These are phyloP conservation scores for Dicaeum eximium DNA, from an alignment of 2,113 vertebrate species.

Conservation along the genomic window DNA sequence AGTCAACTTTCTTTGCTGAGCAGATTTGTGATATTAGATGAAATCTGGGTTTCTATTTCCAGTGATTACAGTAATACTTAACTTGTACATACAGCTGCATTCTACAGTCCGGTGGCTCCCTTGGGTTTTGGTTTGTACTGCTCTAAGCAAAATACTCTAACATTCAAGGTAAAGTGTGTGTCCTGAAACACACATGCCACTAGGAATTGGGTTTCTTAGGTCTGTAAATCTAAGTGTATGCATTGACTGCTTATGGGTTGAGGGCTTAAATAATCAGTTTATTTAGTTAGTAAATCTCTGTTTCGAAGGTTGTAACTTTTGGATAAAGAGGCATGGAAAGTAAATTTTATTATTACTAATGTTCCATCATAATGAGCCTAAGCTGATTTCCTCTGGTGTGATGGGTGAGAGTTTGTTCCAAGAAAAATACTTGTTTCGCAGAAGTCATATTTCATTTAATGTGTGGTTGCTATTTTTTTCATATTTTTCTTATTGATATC, in stretches of 20 bases:
- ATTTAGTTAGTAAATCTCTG: not conserved
- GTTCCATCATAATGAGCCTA: not conserved
- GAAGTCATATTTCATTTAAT: not conserved
- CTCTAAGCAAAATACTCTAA: not conserved
- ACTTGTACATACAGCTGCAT: not conserved
- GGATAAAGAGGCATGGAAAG: not conserved
- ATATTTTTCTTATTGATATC: not conserved
- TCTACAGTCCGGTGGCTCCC: not conserved
- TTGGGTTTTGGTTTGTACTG: not conserved
- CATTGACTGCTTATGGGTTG: not conserved
- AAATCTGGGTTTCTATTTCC: not conserved
- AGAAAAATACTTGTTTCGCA: not conserved
- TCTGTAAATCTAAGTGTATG: not conserved
- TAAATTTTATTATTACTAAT: not conserved
- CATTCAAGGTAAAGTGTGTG: not conserved
- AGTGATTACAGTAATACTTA: not conserved
- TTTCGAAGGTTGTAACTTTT: not conserved
- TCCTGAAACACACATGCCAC: not conserved
- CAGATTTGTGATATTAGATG: not conserved
- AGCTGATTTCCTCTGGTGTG: not conserved
- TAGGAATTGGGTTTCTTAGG: not conserved
- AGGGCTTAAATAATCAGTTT: not conserved
- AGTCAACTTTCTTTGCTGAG: not conserved
- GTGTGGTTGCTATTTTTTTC: not conserved
- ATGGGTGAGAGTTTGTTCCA: not conserved